Evolutionary conservation across 2,113 vertebrate species (phyloP).

Genomic region (Paratilapia polleni): DNA sequence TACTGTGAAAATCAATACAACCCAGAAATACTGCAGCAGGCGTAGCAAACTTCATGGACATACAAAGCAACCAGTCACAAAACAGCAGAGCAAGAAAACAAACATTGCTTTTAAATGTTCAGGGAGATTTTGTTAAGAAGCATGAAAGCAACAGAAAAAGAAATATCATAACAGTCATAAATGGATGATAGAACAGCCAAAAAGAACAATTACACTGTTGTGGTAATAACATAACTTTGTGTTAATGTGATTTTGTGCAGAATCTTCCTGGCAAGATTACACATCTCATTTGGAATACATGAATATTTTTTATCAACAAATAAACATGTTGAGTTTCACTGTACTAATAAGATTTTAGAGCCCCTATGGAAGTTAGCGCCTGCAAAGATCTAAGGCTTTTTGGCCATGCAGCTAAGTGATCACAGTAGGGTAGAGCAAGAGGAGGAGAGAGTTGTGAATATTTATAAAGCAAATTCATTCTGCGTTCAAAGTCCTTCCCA

Average conservation of each 20-base stretch:
- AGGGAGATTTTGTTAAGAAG: background rate
- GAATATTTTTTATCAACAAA: conserved; percentile 15
- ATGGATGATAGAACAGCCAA: conserved; percentile 19
- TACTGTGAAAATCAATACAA: conserved; percentile 45
- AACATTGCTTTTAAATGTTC: background rate
- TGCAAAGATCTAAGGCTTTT: conserved; percentile 46
- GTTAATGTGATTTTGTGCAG: conserved; percentile 16
- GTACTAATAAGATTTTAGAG: conserved; percentile 23
- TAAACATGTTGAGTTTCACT: conserved; percentile 31
- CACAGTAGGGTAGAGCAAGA: conserved; percentile 29
- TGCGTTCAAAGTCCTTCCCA: conserved; percentile 21
- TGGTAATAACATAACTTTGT: conserved; percentile 13
- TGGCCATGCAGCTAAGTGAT: conserved; percentile 47
- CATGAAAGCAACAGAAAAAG: conserved; percentile 20
- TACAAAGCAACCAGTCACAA: background rate
- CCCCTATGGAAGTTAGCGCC: conserved; percentile 22
- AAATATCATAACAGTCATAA: conserved; percentile 10
- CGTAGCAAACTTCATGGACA: background rate
- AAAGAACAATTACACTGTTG: conserved; percentile 19
- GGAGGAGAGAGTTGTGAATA: conserved; percentile 60
- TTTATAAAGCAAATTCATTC: conserved; percentile 60
- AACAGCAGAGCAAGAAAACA: background rate
- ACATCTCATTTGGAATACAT: conserved; percentile 10
- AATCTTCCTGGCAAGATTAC: background rate
- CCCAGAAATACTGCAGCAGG: conserved; percentile 31